A percentile compares a stretch with the other conserved stretches of the same genome.
Evolutionary conservation across 1,140 invertebrate genomes (phyloP).

Genomic region (Drosophila oshimai): DNA sequence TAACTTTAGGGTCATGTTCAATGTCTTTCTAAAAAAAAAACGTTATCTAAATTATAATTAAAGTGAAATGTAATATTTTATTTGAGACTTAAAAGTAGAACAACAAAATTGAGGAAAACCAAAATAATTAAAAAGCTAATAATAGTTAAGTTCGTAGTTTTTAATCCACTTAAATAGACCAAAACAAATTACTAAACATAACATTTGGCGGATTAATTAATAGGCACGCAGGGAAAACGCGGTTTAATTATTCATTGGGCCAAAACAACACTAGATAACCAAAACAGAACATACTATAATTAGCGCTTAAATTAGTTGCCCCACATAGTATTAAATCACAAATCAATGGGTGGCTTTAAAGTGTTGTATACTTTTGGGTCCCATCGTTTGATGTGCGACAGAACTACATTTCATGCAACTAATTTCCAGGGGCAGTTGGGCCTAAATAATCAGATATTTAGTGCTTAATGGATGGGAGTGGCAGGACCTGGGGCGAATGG

Average conservation of each 20-base stretch:
- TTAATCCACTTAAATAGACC: conserved; percentile 12
- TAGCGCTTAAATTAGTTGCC: conserved; percentile 59
- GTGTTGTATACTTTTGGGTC: neutral
- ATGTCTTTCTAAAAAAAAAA: too few species aligned
- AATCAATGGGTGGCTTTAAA: conserved; percentile 30
- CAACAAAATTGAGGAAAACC: neutral
- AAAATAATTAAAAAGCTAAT: neutral
- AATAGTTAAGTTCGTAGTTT: neutral
- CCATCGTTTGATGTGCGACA: neutral
- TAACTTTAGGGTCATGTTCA: too few species aligned
- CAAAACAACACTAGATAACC: conserved; percentile 32
- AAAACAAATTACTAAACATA: conserved; percentile 56
- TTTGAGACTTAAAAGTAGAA: too few species aligned
- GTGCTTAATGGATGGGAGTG: conserved; percentile 14
- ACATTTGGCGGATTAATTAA: conserved; percentile 58
- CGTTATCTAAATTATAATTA: too few species aligned
- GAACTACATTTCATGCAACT: conserved; percentile 20
- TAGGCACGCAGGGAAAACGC: conserved; percentile 41
- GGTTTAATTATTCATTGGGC: conserved; percentile 58
- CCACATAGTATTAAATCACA: conserved; percentile 26
- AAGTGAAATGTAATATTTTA: too few species aligned
- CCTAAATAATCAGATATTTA: conserved; percentile 40
- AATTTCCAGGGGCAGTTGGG: conserved; percentile 11
- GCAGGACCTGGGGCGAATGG: neutral
- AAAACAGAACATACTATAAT: conserved; percentile 64